These are phyloP conservation scores for Burhinus bistriatus DNA, from an alignment of 2,113 vertebrate species.

Conservation along the genomic window DNA sequence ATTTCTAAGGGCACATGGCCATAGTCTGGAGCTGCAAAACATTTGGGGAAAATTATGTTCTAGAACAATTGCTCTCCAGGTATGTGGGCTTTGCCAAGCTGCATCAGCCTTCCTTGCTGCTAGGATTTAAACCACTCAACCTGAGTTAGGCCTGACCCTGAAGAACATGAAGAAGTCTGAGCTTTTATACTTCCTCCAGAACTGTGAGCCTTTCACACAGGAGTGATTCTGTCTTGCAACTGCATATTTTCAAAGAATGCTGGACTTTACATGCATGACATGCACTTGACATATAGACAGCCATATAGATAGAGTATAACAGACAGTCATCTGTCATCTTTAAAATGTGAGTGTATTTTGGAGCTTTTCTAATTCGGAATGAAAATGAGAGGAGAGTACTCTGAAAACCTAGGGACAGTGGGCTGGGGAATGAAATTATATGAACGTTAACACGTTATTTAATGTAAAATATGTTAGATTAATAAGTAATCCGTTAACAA, in stretches of 20 bases:
- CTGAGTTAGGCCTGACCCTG: background rate
- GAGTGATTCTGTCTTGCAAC: background rate
- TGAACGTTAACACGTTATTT: background rate
- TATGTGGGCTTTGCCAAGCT: background rate
- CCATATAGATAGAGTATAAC: background rate
- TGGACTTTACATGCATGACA: background rate
- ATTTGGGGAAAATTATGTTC: background rate
- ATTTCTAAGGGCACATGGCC: background rate
- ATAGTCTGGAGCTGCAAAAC: background rate
- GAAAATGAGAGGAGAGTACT: background rate
- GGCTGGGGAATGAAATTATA: background rate
- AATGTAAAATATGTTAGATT: background rate
- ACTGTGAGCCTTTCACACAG: background rate
- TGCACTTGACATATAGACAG: background rate
- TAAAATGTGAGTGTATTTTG: background rate
- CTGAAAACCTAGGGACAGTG: background rate
- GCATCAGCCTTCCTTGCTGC: background rate
- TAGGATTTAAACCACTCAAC: background rate
- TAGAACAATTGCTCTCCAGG: background rate
- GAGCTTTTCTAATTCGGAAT: background rate
- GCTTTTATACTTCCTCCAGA: background rate
- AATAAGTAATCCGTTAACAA: background rate
- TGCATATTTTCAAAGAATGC: background rate
- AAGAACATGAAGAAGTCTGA: background rate
- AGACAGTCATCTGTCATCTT: background rate